phyloP scores from a whole-genome alignment of 2,888 invertebrate genomes.

The Xestia ashworthii region DNA sequence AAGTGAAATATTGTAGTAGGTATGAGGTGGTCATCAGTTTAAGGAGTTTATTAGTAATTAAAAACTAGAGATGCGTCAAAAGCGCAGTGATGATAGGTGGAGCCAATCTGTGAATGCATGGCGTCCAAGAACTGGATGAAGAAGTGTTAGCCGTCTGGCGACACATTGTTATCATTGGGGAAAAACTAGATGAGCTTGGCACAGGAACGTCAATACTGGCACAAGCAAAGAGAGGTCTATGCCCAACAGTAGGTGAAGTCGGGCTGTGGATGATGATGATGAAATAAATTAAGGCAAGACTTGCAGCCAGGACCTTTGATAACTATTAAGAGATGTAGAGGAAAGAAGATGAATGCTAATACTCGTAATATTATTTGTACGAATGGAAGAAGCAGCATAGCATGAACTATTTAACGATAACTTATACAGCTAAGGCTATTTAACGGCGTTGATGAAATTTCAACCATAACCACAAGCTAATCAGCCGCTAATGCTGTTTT shows the following conservation, averaged over 20 bases:
- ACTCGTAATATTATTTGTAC: not conserved
- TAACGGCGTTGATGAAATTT: conserved; percentile 10
- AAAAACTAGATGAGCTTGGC: too few species aligned
- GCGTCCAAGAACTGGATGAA: not conserved
- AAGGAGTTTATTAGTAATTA: not conserved
- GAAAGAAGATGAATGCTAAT: not conserved
- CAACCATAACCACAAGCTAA: not conserved
- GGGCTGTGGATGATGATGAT: not conserved
- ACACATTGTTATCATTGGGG: not conserved
- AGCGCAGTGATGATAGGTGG: not conserved
- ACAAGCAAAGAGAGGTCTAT: not conserved
- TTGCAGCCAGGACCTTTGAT: not conserved
- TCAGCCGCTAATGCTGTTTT: conserved; percentile 4
- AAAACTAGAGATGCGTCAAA: not conserved
- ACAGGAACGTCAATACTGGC: not conserved
- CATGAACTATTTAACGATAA: not conserved
- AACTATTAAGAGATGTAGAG: not conserved
- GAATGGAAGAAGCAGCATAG: not conserved
- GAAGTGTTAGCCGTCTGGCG: not conserved
- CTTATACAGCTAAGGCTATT: not conserved
- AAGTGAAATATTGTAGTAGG: conserved; percentile 26
- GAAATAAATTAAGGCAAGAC: not conserved
- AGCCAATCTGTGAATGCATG: not conserved
- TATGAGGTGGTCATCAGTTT: not conserved
- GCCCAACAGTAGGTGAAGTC: not conserved